Conservation (phyloP, 2,888 invertebrate species). For the Phengaris alcon region DNA sequence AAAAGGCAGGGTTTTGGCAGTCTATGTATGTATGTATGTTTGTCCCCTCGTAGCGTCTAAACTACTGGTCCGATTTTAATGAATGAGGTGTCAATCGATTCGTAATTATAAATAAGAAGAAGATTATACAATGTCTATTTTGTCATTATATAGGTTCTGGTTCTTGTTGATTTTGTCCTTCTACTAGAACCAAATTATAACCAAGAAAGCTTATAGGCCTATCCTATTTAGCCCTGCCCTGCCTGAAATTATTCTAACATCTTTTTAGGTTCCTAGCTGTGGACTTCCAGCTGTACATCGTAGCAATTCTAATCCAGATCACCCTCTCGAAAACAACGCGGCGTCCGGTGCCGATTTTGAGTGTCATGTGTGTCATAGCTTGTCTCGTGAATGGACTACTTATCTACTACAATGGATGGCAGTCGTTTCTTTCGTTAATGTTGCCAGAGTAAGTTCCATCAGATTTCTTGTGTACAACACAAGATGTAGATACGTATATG, state of each 20-base stretch:
- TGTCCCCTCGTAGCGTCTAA: too few species aligned
- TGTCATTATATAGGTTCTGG: background rate
- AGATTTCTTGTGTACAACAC: too few species aligned
- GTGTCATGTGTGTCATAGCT: conserved; percentile 40
- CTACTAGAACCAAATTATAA: background rate
- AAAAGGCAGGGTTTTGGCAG: too few species aligned
- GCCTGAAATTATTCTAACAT: background rate
- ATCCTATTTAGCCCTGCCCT: background rate
- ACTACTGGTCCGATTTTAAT: too few species aligned
- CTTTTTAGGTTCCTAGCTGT: conserved; percentile 55
- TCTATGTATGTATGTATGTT: too few species aligned
- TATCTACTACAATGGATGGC: conserved; percentile 48
- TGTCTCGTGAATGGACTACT: conserved; percentile 45
- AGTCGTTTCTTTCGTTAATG: conserved; percentile 50
- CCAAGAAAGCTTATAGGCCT: background rate
- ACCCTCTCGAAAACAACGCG: conserved; percentile 42
- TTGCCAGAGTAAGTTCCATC: conserved; percentile 51
- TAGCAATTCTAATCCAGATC: conserved; percentile 46
- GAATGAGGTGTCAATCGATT: too few species aligned
- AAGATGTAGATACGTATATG: too few species aligned
- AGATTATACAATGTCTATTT: too few species aligned
- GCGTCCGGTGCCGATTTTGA: conserved; percentile 42
- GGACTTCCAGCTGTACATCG: conserved; percentile 57
- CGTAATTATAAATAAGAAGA: too few species aligned
- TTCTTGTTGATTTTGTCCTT: background rate